Evolutionary conservation across 92 coral and sea anemone genomes (phyloP).

Genomic region (Heliopora coerulea): DNA sequence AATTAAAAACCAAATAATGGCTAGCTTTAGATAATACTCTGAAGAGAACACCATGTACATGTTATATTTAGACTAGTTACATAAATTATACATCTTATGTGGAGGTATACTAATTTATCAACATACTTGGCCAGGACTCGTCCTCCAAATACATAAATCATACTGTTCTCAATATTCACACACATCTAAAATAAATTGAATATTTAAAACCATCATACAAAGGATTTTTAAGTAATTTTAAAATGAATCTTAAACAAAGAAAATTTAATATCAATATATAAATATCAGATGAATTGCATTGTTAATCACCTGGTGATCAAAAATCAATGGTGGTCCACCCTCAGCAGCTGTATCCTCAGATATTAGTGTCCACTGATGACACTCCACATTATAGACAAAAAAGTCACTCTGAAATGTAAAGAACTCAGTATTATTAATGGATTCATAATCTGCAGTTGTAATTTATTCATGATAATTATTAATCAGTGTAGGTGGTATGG

Average conservation of each 20-base stretch:
- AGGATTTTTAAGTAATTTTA: too few species aligned
- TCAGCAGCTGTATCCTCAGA: conserved; percentile 87
- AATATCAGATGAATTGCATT: too few species aligned
- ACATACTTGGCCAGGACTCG: conserved; percentile 79
- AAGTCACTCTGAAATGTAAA: conserved; percentile 72
- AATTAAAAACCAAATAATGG: too few species aligned
- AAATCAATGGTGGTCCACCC: conserved; percentile 95
- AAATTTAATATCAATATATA: too few species aligned
- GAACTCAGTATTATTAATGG: neutral
- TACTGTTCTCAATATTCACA: conserved; percentile 77
- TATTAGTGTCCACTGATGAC: conserved; percentile 87
- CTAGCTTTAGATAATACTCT: too few species aligned
- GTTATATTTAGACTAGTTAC: too few species aligned
- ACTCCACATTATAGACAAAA: conserved; percentile 86
- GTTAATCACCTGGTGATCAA: conserved; percentile 86
- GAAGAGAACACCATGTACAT: too few species aligned
- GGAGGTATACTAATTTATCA: neutral
- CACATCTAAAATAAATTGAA: conserved; percentile 62
- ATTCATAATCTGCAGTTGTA: too few species aligned
- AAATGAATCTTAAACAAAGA: too few species aligned
- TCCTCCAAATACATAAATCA: conserved; percentile 88
- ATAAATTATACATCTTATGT: too few species aligned
- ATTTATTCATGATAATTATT: too few species aligned
- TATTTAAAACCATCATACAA: neutral
- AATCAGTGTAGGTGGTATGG: too few species aligned